A percentile compares a stretch with the other conserved stretches of the same genome.
phyloP scores from a whole-genome alignment of 1,140 invertebrate species.

The Fopius arisanus region DNA sequence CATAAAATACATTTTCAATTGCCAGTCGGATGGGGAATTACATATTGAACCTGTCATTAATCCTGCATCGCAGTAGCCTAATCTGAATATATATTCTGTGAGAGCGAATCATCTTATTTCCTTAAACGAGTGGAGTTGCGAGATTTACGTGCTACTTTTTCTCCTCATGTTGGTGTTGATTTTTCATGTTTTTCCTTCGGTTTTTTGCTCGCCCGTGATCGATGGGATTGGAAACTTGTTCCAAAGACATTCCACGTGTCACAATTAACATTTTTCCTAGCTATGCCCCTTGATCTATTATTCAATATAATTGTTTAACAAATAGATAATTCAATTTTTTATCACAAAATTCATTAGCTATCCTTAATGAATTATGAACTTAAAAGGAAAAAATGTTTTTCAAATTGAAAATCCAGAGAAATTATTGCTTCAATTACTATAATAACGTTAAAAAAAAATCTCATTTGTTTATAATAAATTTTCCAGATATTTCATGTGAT shows the following conservation, averaged over 20 bases:
- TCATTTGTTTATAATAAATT: too few species aligned
- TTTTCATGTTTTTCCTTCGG: background rate
- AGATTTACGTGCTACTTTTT: conserved; percentile 1
- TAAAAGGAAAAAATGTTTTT: too few species aligned
- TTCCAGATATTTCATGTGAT: too few species aligned
- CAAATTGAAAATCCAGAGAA: too few species aligned
- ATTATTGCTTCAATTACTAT: too few species aligned
- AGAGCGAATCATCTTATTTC: conserved; percentile 1
- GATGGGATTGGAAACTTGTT: background rate
- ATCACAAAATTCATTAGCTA: too few species aligned
- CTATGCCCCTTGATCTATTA: background rate
- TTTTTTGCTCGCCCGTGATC: background rate
- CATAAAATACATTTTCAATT: conserved; percentile 5
- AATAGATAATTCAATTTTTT: too few species aligned
- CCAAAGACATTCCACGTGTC: background rate
- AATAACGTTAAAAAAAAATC: too few species aligned
- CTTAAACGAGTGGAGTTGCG: background rate
- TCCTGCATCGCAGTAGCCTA: background rate
- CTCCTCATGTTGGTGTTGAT: background rate
- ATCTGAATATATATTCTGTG: conserved; percentile 2
- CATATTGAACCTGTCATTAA: background rate
- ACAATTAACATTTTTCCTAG: background rate
- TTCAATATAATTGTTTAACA: too few species aligned
- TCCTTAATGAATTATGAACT: too few species aligned
- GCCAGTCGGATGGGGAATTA: background rate